These are phyloP conservation scores for Callithrix jacchus DNA, from an alignment of 2,113 vertebrate genomes.

Conservation along the genomic window DNA sequence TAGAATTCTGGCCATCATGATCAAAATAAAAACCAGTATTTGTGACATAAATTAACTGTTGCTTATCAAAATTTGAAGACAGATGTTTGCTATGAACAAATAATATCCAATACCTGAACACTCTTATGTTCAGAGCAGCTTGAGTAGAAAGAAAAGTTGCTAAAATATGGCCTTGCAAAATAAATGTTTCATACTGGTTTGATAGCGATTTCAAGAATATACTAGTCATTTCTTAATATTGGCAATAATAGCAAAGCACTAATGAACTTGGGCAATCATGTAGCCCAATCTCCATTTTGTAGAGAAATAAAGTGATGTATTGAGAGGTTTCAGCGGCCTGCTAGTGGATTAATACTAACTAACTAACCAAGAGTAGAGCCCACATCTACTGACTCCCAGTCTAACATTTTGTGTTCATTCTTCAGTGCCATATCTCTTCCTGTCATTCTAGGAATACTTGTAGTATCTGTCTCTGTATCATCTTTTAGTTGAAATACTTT, in stretches of 20 bases:
- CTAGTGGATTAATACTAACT: slow-evolving; percentile 45
- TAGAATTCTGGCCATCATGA: not conserved
- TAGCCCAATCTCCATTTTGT: not conserved
- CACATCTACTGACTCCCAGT: not conserved
- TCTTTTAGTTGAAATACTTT: slow-evolving; percentile 56
- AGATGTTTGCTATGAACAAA: not conserved
- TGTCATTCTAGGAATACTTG: slow-evolving; percentile 15
- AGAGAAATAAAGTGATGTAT: not conserved
- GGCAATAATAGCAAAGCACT: not conserved
- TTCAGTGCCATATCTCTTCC: not conserved
- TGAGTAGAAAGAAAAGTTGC: slow-evolving; percentile 18
- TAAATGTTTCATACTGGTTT: not conserved
- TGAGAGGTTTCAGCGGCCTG: slow-evolving; percentile 28
- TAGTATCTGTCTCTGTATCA: slow-evolving; percentile 36
- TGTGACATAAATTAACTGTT: not conserved
- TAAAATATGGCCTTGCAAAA: slow-evolving; percentile 17
- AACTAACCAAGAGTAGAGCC: slow-evolving; percentile 40
- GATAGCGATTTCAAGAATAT: not conserved
- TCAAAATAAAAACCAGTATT: slow-evolving; percentile 22
- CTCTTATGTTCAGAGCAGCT: slow-evolving; percentile 29
- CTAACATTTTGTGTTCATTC: not conserved
- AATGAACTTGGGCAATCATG: not conserved
- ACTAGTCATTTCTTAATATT: slow-evolving; percentile 1
- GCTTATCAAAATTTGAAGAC: slow-evolving; percentile 25
- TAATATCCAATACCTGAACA: not conserved